A percentile compares a stretch with the other conserved stretches of the same genome.
phyloP scores from a whole-genome alignment of 2,113 vertebrate genomes.

The Pseudolaguvia tuberculata region DNA sequence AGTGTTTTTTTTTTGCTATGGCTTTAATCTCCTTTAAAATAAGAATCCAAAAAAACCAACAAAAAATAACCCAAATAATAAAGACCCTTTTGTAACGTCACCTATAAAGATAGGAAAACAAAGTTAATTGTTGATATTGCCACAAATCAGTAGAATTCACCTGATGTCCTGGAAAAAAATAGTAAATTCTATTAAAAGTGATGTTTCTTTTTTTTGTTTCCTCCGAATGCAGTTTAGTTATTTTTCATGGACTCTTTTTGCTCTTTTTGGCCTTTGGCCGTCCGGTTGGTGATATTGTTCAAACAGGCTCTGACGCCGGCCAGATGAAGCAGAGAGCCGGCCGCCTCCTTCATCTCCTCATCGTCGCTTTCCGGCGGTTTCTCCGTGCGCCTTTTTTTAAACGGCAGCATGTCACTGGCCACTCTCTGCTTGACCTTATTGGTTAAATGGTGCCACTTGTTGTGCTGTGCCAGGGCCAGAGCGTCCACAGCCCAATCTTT shows the following conservation, averaged over 20 bases:
- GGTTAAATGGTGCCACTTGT: constrained; percentile 81
- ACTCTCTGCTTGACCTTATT: constrained; percentile 75
- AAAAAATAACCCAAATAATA: constrained; percentile 37
- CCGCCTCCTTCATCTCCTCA: constrained; percentile 99
- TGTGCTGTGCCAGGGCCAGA: constrained; percentile 76
- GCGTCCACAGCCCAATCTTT: constrained; percentile 78
- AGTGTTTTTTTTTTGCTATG: constrained; percentile 82
- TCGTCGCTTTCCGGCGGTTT: constrained; percentile 93
- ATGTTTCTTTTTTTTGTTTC: constrained; percentile 71
- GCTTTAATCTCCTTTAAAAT: constrained; percentile 99
- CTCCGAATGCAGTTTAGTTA: constrained; percentile 46
- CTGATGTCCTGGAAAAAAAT: constrained; percentile 98
- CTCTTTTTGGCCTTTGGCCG: constrained; percentile 98
- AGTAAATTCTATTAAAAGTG: constrained; percentile 88
- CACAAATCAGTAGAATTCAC: constrained; percentile 99
- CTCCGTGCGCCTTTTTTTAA: constrained; percentile 88
- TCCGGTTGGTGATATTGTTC: constrained; percentile 99
- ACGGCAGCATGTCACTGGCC: constrained; percentile 82
- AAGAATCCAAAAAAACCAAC: constrained; percentile 67
- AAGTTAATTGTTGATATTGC: constrained; percentile 97
- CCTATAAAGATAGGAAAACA: constrained; percentile 75
- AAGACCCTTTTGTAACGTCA: constrained; percentile 56
- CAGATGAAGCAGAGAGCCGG: constrained; percentile 93
- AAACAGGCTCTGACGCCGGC: constrained; percentile 96
- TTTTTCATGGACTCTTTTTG: constrained; percentile 93